Base-by-base conservation (phyloP, 1,140 invertebrate species). In the Trialeurodes vaporariorum region DNA sequence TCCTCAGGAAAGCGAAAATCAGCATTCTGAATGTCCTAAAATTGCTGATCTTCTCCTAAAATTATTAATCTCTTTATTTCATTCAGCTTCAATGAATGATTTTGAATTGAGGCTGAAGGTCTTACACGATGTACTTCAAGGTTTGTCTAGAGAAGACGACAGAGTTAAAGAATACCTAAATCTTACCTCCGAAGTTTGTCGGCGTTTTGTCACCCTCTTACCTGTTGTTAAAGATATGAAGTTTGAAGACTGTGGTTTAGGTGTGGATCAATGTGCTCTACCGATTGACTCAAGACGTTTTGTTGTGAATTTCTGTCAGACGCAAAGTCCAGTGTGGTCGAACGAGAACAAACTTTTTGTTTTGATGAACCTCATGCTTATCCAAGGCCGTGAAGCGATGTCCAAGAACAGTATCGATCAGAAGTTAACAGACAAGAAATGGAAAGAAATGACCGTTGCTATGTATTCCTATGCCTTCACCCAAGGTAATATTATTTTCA, bases 341-440 rank as follows among this genome's bases (percentile, higher is more conserved):
- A 49, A 17, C 34, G 34, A 49, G 17, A 49, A 49, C 34, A 49
- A 49, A 49, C 17, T 49, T 9, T 49, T 49, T 17, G 5, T 49
- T 9, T 49, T 49, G 5, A 49, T 61, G 13, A 67, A 61, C 17
- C 24, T 27, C 25, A 67, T 12, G 17, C 58, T 61, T 26, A 27
- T 25, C 27, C 17, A 34, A 26, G 65, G 34, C 27, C 23, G 24
- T 69, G 59, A 27, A 77, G 21, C 72, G 69, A 63, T 77, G 72
- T 70, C 25, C 71, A 17, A 75, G 75, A 69, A 63, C 71, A 1
- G 67, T 74, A 49, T 69, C 77, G 23, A 76, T 73, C 65, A 72
- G 34, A 9, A 17, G 5, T 49, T 49, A 17, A 49, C 34, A 5
- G 34, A 17, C 5, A 5, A 49, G 11, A 61, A 61, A 11, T 23